phyloP scores from a whole-genome alignment of 2,888 invertebrate genomes.

The Bedellia somnulentella region DNA sequence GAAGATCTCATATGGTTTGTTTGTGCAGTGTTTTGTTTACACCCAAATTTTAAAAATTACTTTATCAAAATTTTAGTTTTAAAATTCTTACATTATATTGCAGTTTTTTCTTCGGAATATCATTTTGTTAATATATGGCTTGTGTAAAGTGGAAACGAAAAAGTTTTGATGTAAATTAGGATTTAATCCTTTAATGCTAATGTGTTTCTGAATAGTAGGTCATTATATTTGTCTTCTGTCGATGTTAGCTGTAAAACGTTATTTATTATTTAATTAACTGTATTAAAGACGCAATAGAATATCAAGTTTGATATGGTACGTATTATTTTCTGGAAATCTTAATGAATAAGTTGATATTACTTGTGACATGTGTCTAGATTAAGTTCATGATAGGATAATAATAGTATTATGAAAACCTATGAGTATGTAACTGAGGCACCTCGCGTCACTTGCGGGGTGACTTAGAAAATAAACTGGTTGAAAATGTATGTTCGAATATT shows the following conservation, averaged over 20 bases:
- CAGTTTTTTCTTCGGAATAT: constrained; percentile 6
- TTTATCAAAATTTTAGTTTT: constrained; percentile 14
- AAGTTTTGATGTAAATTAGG: constrained; percentile 19
- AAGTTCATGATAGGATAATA: too few species aligned
- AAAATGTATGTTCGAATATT: too few species aligned
- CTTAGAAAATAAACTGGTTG: too few species aligned
- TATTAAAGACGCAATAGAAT: not conserved
- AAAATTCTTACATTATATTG: constrained; percentile 6
- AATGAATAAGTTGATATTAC: too few species aligned
- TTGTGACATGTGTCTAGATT: too few species aligned
- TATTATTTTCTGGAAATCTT: constrained; percentile 7
- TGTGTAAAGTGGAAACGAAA: constrained; percentile 14
- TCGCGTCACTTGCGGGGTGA: too few species aligned
- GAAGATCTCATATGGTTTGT: constrained; percentile 60
- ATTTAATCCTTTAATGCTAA: constrained; percentile 22
- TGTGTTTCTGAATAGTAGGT: too few species aligned
- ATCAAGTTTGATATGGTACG: constrained; percentile 7
- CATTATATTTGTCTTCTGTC: too few species aligned
- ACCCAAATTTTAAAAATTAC: constrained; percentile 53
- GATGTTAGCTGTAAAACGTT: constrained; percentile 29
- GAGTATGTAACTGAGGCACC: too few species aligned
- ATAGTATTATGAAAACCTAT: too few species aligned
- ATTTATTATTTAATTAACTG: constrained; percentile 42
- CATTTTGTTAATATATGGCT: not conserved
- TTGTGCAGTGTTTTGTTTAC: constrained; percentile 61